A percentile compares a stretch with the other conserved stretches of the same genome.
These are phyloP conservation scores for Synanthedon myopaeformis DNA, from an alignment of 2,888 invertebrate species.

Conservation along the genomic window DNA sequence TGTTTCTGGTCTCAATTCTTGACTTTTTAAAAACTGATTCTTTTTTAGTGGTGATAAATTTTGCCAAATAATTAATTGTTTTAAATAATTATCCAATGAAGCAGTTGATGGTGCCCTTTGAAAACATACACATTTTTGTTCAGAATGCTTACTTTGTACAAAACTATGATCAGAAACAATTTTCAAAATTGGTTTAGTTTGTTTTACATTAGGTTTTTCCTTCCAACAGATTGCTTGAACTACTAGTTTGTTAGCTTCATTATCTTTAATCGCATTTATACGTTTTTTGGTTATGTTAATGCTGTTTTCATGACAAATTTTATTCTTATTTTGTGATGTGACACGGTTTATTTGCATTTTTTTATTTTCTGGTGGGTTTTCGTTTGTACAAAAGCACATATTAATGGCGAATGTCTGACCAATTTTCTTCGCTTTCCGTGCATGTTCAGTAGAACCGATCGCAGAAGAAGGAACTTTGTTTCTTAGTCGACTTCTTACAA, in stretches of 20 bases:
- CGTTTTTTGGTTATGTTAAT: conserved; percentile 4
- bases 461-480: not conserved
- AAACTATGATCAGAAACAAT: conserved; percentile 10
- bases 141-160: conserved; percentile 13
- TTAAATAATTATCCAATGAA: conserved; percentile 44
- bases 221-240: conserved; percentile 8
- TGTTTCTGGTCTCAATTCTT: not conserved
- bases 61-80: conserved; percentile 28
- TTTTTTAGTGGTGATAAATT: too few relatives aligned
- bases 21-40: conserved; percentile 19
- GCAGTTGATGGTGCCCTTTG: conserved; percentile 46
- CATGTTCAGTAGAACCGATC: not conserved
- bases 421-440: conserved; percentile 5
- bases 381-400: conserved; percentile 37
- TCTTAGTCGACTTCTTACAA: not conserved
- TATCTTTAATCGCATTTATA: not conserved
- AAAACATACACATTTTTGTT: conserved; percentile 37
- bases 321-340: too few relatives aligned
- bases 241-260: not conserved
- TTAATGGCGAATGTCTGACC: conserved; percentile 41
- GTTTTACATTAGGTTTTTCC: conserved; percentile 16
- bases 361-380: conserved; percentile 17
- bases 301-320: conserved; percentile 1
- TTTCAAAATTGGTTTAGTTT: conserved; percentile 24
- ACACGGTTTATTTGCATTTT: not conserved